A percentile compares a stretch with the other conserved stretches of the same genome.
These are phyloP conservation scores for Neria commutata DNA, from an alignment of 2,888 invertebrate genomes.

Conservation along the genomic window DNA sequence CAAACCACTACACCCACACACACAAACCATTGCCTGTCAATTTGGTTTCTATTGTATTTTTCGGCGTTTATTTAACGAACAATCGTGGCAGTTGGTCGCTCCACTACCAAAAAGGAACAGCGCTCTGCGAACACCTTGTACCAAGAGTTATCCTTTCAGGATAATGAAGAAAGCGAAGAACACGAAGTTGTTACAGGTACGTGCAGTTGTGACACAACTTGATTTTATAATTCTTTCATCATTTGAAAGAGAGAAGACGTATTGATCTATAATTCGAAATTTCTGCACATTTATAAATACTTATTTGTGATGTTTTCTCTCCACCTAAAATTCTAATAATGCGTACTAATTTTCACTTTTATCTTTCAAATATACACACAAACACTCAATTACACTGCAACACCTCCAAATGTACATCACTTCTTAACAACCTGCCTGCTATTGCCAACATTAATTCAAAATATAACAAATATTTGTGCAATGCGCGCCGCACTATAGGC, in stretches of 20 bases:
- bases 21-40: background rate
- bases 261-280: too few species aligned
- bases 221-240: too few species aligned
- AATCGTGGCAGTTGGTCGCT: conserved; percentile 63
- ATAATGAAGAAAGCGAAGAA: conserved; percentile 86
- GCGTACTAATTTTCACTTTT: conserved; percentile 12
- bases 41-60: conserved; percentile 4
- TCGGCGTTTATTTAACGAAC: conserved; percentile 29
- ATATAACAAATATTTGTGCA: background rate
- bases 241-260: too few species aligned
- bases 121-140: conserved; percentile 89
- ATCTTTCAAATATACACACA: conserved; percentile 6
- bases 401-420: background rate
- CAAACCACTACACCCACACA: background rate
- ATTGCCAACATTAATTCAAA: too few species aligned
- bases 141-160: conserved; percentile 93
- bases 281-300: too few species aligned
- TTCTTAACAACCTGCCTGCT: too few species aligned
- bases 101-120: conserved; percentile 83
- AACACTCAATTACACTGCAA: conserved; percentile 6
- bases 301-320: too few species aligned
- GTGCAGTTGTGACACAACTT: too few species aligned
- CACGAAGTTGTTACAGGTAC: conserved; percentile 92
- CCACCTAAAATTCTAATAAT: too few species aligned
- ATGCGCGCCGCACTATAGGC: conserved; percentile 63